A percentile compares a stretch with the other conserved stretches of the same genome.
Conservation (phyloP, 2,113 vertebrate species). For the Hemiscyllium ocellatum region DNA sequence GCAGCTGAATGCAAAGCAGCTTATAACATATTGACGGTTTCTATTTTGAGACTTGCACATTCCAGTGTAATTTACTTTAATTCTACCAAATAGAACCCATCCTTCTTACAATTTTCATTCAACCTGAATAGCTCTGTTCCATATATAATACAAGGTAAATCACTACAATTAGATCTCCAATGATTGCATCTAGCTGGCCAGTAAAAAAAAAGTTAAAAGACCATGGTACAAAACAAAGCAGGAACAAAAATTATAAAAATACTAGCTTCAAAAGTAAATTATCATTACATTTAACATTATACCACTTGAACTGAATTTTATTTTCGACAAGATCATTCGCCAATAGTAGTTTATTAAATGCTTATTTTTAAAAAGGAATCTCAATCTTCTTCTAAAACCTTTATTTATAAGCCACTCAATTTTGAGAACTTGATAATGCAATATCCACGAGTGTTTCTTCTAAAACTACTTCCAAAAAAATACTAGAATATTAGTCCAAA, state of each 20-base stretch:
- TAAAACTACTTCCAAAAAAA: background rate
- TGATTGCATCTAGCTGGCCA: background rate
- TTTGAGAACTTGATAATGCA: background rate
- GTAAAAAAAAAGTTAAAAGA: background rate
- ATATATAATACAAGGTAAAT: slow-evolving; percentile 30
- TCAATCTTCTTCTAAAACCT: background rate
- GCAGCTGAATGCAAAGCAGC: slow-evolving; percentile 28
- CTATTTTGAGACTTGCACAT: slow-evolving; percentile 29
- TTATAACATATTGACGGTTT: background rate
- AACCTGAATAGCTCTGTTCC: slow-evolving; percentile 31
- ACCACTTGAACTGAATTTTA: background rate
- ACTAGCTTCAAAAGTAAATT: slow-evolving; percentile 13
- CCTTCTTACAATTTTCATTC: slow-evolving; percentile 32
- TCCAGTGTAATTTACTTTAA: slow-evolving; percentile 29
- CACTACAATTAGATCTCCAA: slow-evolving; percentile 31
- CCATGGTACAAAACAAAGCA: background rate
- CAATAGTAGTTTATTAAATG: background rate
- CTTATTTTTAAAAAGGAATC: background rate
- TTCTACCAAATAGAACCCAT: slow-evolving; percentile 12
- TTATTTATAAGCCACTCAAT: background rate
- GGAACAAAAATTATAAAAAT: background rate
- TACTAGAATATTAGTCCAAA: background rate
- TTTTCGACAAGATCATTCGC: background rate
- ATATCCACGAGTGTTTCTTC: background rate
- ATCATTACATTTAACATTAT: background rate